Conservation (phyloP, 92 coral and sea anemone genomes). For the Porites rus region DNA sequence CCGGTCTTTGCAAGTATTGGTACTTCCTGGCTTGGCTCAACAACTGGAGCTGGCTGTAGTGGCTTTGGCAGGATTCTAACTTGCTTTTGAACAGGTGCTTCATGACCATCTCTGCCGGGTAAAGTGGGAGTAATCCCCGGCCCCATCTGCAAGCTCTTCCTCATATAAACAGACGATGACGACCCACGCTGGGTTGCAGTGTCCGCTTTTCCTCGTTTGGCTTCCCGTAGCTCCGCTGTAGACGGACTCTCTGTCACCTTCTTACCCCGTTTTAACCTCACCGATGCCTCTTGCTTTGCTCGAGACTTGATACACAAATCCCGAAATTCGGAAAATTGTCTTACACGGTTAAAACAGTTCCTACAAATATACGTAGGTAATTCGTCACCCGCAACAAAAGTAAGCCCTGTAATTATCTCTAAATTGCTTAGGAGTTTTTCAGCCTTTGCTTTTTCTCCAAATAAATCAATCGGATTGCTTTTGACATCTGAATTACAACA, state of each 20-base stretch:
- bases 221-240: neutral
- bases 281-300: neutral
- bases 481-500: neutral
- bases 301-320: neutral
- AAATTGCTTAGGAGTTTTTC: neutral
- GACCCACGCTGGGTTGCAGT: neutral
- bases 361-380: constrained; percentile 6
- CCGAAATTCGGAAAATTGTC: neutral
- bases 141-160: neutral
- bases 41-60: neutral
- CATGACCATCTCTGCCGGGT: neutral
- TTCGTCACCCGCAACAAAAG: neutral
- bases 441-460: neutral
- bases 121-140: neutral
- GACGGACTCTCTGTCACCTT: constrained; percentile 3
- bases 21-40: neutral
- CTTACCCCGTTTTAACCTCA: constrained; percentile 8
- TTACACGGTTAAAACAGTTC: neutral
- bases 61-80: constrained; percentile 13
- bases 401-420: constrained; percentile 1
- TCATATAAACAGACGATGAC: neutral
- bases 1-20: neutral
- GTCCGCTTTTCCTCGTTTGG: constrained; percentile 6
- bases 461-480: constrained; percentile 4
- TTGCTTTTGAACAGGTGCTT: neutral